Conservation (phyloP, 2,797 vertebrate genomes). For the Macropodus opercularis region DNA sequence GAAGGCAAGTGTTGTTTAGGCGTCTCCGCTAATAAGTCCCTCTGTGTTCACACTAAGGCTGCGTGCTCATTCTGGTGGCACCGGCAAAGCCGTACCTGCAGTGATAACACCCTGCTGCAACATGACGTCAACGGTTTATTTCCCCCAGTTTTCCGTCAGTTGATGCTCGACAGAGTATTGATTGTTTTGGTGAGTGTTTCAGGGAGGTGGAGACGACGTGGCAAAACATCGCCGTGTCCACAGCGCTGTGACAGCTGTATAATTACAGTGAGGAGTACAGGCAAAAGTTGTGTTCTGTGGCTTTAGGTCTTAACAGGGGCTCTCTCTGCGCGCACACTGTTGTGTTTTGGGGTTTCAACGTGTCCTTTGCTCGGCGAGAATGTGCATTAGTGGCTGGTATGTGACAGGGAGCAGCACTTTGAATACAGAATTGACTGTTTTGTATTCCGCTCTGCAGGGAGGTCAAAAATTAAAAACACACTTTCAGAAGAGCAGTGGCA, state of each 20-base stretch:
- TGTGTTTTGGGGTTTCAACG: conserved; percentile 42
- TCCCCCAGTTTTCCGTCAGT: conserved; percentile 14
- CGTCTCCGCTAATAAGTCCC: conserved; percentile 42
- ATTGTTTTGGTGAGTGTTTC: conserved; percentile 8
- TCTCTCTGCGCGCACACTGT: conserved; percentile 7
- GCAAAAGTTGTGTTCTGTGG: not conserved
- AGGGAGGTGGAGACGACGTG: not conserved
- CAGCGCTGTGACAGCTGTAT: not conserved
- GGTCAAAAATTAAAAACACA: conserved; percentile 76
- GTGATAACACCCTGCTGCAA: conserved; percentile 15
- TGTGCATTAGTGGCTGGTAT: conserved; percentile 50
- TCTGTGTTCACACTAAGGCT: conserved; percentile 53
- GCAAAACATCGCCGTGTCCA: conserved; percentile 6
- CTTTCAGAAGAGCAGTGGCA: conserved; percentile 71
- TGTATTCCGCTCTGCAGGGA: conserved; percentile 67
- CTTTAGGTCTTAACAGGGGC: conserved; percentile 2
- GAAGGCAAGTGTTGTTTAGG: conserved; percentile 62
- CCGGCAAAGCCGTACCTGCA: conserved; percentile 42
- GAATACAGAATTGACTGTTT: conserved; percentile 70
- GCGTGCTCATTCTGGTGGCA: conserved; percentile 49
- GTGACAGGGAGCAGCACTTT: conserved; percentile 51
- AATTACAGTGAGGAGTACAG: not conserved
- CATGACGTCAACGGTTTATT: conserved; percentile 10
- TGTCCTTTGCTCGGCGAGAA: conserved; percentile 59
- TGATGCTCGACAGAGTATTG: not conserved